Base-by-base conservation (phyloP, 2,797 vertebrate species). In the Pitangus sulphuratus region DNA sequence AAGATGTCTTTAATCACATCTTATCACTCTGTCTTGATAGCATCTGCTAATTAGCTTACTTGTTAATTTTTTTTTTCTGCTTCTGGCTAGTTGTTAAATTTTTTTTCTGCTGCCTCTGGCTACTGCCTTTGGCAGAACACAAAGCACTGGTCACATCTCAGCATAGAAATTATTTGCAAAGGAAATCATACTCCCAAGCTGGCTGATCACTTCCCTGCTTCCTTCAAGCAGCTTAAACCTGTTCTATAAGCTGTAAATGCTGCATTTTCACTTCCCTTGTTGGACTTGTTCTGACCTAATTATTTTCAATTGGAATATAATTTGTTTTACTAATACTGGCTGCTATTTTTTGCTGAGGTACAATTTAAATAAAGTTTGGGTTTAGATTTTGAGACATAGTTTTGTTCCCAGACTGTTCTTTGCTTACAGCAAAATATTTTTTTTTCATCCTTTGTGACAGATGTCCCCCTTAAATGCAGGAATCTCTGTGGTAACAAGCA, bases 21-120 rank as follows among this genome's bases (percentile, higher is more conserved):
- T 71, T 85, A 83, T 94, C 85, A 50, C 28, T 74, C 19, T 60
- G 28, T 66, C 66, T 82, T 84, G 78, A 87, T 72, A 84, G 12
- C 33, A 66, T 95, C 87, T 92, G 58, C 66, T 89, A 92, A 82
- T 87, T 87, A 89, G 30, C n/a, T 92, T 9, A 31, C 45, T 83
- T 88, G 24, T 56, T 83, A 40, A 12, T n/a, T 60, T 65, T 42
- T 89, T 89, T 90, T 76, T 77, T 15, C 39, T 61, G 30, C 80
- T 94, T 42, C 53, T 89, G 64, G 72, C 68, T 72, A 54, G n/a
- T 54, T 82, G 30, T 57, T 82, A 35, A 9, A 3, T 8, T 51
- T 6, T 37, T 37, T 74, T 15, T 53, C 7, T n/a, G 0, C 48
- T 74, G 37, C 77, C 90, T 86, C 62, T 76, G 81, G 48, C 71